phyloP scores from a whole-genome alignment of 2,113 vertebrate genomes.

The Azemiops feae region DNA sequence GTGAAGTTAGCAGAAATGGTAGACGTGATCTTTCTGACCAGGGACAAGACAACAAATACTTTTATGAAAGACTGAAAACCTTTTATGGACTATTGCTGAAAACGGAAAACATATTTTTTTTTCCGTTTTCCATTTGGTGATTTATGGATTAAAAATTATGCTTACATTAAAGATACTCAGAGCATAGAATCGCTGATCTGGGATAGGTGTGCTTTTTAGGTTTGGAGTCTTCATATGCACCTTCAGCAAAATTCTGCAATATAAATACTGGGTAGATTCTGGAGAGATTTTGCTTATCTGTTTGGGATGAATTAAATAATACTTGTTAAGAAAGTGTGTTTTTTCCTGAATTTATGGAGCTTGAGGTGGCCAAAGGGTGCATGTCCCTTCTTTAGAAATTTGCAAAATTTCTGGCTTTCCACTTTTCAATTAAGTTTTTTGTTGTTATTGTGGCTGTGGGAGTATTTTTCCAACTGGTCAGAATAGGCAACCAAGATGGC shows the following conservation, averaged over 20 bases:
- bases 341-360: not conserved
- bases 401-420: not conserved
- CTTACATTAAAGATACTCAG: not conserved
- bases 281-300: not conserved
- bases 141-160: not conserved
- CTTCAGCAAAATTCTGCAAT: not conserved
- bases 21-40: not conserved
- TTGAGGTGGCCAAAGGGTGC: not conserved
- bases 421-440: not conserved
- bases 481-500: not conserved
- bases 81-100: not conserved
- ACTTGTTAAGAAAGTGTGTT: not conserved
- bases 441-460: not conserved
- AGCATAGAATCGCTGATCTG: not conserved
- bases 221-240: not conserved
- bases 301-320: not conserved
- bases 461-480: not conserved
- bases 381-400: not conserved
- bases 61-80: not conserved
- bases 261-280: not conserved
- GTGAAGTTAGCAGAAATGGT: not conserved
- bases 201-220: not conserved
- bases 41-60: not conserved
- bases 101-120: not conserved
- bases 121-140: not conserved